Conservation (phyloP, 2,888 invertebrate genomes). For the Lasioglossum morio region DNA sequence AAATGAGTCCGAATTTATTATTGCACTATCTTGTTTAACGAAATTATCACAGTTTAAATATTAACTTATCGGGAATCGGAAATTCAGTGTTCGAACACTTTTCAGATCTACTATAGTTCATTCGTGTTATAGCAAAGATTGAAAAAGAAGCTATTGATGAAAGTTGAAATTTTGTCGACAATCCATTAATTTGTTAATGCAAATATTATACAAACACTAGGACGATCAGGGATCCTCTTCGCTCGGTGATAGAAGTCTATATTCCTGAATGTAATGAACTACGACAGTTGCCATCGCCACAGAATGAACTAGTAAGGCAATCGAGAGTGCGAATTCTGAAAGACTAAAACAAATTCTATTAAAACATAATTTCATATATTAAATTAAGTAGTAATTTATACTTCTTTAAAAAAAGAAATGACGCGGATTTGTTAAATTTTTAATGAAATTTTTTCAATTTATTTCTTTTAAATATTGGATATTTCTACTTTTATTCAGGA, state of each 20-base stretch:
- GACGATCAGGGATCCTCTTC: background rate
- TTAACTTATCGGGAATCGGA: too few relatives aligned
- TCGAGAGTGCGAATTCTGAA: conserved; percentile 29
- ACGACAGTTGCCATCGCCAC: conserved; percentile 5
- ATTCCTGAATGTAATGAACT: background rate
- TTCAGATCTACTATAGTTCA: background rate
- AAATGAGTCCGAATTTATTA: too few relatives aligned
- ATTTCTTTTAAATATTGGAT: background rate
- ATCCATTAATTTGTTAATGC: background rate
- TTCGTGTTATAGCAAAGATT: background rate
- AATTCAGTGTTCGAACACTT: background rate
- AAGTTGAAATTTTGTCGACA: background rate
- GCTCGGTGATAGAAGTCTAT: background rate
- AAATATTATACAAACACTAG: background rate
- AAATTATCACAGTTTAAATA: background rate
- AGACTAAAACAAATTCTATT: conserved; percentile 6
- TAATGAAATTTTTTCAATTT: background rate
- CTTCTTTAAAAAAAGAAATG: background rate
- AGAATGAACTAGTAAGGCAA: conserved; percentile 21
- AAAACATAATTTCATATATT: background rate
- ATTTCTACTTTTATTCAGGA: background rate
- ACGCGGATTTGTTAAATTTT: background rate
- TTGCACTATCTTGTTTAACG: background rate
- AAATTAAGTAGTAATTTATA: background rate
- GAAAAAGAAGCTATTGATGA: background rate